These are phyloP conservation scores for Andrena trimmerana DNA, from an alignment of 2,888 invertebrate species.

Conservation along the genomic window DNA sequence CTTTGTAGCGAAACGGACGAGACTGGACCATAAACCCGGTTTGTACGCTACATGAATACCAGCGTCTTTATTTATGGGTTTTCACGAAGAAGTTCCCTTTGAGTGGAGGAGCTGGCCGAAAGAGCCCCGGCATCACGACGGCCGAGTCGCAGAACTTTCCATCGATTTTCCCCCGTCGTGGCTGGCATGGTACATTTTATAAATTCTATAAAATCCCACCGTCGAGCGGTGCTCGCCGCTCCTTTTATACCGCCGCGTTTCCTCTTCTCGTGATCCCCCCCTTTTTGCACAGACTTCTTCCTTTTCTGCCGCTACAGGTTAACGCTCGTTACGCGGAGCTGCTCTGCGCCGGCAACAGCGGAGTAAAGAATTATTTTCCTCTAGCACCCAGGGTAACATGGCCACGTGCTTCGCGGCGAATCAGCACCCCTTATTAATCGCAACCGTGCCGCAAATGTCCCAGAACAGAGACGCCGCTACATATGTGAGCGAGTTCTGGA, in stretches of 20 bases:
- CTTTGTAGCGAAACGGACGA: slow-evolving; percentile 27
- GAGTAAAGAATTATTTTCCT: slow-evolving; percentile 10
- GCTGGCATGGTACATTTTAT: slow-evolving; percentile 52
- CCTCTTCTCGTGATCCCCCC: slow-evolving; percentile 1
- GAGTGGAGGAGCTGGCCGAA: slow-evolving; percentile 46
- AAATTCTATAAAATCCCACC: slow-evolving; percentile 55
- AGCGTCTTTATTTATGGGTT: slow-evolving; percentile 75
- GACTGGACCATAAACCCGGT: slow-evolving; percentile 63
- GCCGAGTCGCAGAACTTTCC: slow-evolving; percentile 58
- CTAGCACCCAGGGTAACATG: neutral
- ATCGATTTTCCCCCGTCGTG: slow-evolving; percentile 59
- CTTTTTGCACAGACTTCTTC: slow-evolving; percentile 6
- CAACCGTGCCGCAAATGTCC: no score
- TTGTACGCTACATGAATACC: slow-evolving; percentile 72
- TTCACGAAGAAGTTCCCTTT: slow-evolving; percentile 72
- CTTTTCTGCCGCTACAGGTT: slow-evolving; percentile 21
- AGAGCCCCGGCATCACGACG: slow-evolving; percentile 48
- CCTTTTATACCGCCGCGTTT: slow-evolving; percentile 19
- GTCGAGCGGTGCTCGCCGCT: slow-evolving; percentile 15
- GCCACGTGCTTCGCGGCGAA: neutral
- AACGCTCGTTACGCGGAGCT: slow-evolving; percentile 25
- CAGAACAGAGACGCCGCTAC: no score
- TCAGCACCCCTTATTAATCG: neutral
- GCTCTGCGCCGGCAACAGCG: neutral
- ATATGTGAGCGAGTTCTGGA: no score